These are phyloP conservation scores for Petrolisthes cinctipes DNA, from an alignment of 2,888 invertebrate species.

Conservation along the genomic window DNA sequence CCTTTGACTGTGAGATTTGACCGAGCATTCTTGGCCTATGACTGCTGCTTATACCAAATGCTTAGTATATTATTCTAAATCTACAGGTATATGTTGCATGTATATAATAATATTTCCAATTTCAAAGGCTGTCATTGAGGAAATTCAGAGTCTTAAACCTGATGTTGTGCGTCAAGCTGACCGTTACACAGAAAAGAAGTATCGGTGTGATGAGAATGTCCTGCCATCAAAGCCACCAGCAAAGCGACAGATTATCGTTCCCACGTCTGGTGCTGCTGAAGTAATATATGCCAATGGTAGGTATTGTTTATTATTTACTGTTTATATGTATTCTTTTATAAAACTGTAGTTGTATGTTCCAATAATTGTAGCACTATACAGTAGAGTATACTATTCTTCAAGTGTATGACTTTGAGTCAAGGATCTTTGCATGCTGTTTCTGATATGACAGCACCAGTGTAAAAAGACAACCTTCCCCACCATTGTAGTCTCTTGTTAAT, in stretches of 20 bases:
- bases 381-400: too few species aligned
- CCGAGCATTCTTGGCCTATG: too few species aligned
- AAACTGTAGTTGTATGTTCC: too few species aligned
- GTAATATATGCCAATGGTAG: slow-evolving; percentile 76
- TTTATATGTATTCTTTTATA: too few species aligned
- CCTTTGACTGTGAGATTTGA: too few species aligned
- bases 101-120: neutral
- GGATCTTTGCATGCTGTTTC: too few species aligned
- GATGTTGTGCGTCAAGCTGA: slow-evolving; percentile 75
- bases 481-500: neutral
- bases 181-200: slow-evolving; percentile 73
- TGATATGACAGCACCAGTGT: neutral
- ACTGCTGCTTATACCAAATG: too few species aligned
- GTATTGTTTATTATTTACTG: slow-evolving; percentile 4
- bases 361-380: neutral
- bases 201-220: slow-evolving; percentile 89
- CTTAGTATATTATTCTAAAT: neutral
- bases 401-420: too few species aligned
- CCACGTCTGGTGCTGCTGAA: slow-evolving; percentile 75
- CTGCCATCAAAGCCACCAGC: slow-evolving; percentile 77
- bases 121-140: slow-evolving; percentile 79
- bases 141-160: slow-evolving; percentile 78
- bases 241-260: slow-evolving; percentile 80
- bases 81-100: neutral
- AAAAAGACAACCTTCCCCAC: neutral